Conservation (phyloP, 2,113 vertebrate species). For the Taurulus bubalis region DNA sequence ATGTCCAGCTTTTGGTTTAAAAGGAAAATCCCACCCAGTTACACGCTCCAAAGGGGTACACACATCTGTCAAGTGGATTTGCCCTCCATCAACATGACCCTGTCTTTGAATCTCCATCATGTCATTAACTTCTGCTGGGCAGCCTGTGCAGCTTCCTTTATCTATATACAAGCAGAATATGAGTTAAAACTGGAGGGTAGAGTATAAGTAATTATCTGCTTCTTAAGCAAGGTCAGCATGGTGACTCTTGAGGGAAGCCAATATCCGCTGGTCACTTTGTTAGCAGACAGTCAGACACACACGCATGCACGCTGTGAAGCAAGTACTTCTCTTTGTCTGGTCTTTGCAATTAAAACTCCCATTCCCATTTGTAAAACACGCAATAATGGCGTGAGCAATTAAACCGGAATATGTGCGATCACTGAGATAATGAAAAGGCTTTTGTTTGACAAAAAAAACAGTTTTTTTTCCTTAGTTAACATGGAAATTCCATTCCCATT, state of each 20-base stretch:
- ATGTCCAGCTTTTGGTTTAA: slow-evolving; percentile 53
- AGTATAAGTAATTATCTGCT: slow-evolving; percentile 75
- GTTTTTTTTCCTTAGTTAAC: slow-evolving; percentile 47
- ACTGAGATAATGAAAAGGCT: slow-evolving; percentile 62
- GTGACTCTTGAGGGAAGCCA: slow-evolving; percentile 52
- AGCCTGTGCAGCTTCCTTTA: slow-evolving; percentile 55
- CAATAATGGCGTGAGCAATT: slow-evolving; percentile 72
- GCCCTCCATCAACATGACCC: slow-evolving; percentile 55
- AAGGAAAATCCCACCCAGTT: slow-evolving; percentile 19
- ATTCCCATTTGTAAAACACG: slow-evolving; percentile 65
- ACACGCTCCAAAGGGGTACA: slow-evolving; percentile 38
- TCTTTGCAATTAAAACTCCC: slow-evolving; percentile 76
- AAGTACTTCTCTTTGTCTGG: slow-evolving; percentile 58
- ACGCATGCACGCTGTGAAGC: slow-evolving; percentile 4
- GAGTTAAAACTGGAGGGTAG: slow-evolving; percentile 52
- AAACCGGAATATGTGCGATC: slow-evolving; percentile 59
- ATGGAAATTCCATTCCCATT: slow-evolving; percentile 70
- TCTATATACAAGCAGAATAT: slow-evolving; percentile 69
- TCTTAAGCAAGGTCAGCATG: slow-evolving; percentile 65
- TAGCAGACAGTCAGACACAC: slow-evolving; percentile 17
- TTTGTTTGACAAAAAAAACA: slow-evolving; percentile 44
- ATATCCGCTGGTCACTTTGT: slow-evolving; percentile 64
- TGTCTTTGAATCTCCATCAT: slow-evolving; percentile 77
- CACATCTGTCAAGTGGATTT: slow-evolving; percentile 39
- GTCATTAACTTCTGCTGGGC: slow-evolving; percentile 76